Base-by-base conservation (phyloP, 2,888 invertebrate genomes). In the Pandemis corylana region DNA sequence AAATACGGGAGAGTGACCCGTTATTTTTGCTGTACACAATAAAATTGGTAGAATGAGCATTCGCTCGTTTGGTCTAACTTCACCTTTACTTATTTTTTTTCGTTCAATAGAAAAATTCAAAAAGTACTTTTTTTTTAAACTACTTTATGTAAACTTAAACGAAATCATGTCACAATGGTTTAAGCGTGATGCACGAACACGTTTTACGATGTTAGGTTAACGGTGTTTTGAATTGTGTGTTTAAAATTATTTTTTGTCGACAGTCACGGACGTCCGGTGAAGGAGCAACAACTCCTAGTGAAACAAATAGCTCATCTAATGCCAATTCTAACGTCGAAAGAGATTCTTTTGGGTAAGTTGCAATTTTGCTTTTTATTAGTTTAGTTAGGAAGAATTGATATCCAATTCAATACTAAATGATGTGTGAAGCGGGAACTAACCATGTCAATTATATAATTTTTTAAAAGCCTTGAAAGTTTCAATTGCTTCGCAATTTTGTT, bases 221-320 rank as follows among this genome's bases (percentile, higher is more conserved):
- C 20, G 51, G n/a, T 41, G 62, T 62, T 41, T 69, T 36, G 10
- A 62, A 61, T 70, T 15, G 6, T 7, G 56, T 9, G 49, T 72
- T 49, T 2, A 12, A 9, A 49, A 46, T 15, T 51, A 61, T 61
- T 77, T 67, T 68, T 80, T 80, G 69, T 76, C 82, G 82, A 42
- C 84, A 94, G 94, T 90, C 94, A 68, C 87, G 94, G 81, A 92
- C 93, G 75, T 90, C 91, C 3, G 93, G 94, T n/a, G 92, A 92
- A 76, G 79, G 90, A 6, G 85, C 85, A 64, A 88, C 82, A 56
- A 79, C 87, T 12, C 83, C 87, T 36, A 85, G 83, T 77, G 93
- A 93, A 79, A 85, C 88, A 0, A 92, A 82, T 77, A 91, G 82
- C 76, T 83, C 88, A 5, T 81, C 87, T 1, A 90, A 83, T 74